These are phyloP conservation scores for Paralvinella palmiformis DNA, from an alignment of 1,140 invertebrate genomes.

Conservation along the genomic window DNA sequence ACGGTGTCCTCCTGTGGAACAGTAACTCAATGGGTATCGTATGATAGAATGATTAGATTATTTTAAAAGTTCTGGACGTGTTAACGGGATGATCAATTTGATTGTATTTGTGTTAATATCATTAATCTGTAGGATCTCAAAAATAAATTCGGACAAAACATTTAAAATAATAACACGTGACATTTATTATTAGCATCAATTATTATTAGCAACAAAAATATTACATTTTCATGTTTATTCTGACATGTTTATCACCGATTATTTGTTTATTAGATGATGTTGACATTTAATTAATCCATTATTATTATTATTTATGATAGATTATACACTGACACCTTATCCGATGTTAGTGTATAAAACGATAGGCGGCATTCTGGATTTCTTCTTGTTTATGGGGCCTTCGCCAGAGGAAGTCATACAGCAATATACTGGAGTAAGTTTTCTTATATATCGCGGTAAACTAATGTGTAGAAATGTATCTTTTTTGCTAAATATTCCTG, in stretches of 20 bases:
- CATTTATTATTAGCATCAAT: too few relatives aligned
- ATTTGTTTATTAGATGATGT: too few relatives aligned
- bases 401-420: conserved; percentile 65
- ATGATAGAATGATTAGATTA: background rate
- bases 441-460: background rate
- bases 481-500: background rate
- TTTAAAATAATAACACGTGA: too few relatives aligned
- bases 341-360: conserved; percentile 37
- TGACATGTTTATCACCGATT: too few relatives aligned
- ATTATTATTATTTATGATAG: conserved; percentile 51
- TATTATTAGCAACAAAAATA: too few relatives aligned
- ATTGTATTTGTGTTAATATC: too few relatives aligned
- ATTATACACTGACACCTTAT: conserved; percentile 64
- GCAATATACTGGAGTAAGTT: conserved; percentile 60
- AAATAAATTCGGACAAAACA: too few relatives aligned
- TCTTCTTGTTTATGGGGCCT: conserved; percentile 43
- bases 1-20: conserved; percentile 42
- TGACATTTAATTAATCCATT: too few relatives aligned
- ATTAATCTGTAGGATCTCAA: too few relatives aligned
- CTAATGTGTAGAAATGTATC: background rate
- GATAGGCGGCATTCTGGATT: conserved; percentile 45
- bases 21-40: conserved; percentile 40
- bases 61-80: too few relatives aligned
- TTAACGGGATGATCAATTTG: too few relatives aligned
- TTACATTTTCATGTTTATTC: too few relatives aligned